phyloP scores from a whole-genome alignment of 2,888 invertebrate species.

The Pterostichus madidus region DNA sequence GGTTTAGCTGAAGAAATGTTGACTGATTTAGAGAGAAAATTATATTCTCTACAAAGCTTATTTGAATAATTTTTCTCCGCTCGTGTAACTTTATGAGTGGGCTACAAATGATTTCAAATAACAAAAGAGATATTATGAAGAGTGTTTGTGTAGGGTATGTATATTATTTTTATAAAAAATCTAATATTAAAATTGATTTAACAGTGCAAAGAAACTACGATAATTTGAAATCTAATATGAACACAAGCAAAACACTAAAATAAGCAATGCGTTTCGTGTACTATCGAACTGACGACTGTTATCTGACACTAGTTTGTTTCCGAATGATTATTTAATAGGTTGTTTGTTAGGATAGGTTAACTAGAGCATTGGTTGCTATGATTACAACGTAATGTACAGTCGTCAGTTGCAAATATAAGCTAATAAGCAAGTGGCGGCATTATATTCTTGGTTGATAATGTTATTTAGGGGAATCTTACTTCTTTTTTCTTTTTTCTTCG shows the following conservation, averaged over 20 bases:
- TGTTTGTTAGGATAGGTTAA: too few species aligned
- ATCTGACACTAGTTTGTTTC: not conserved
- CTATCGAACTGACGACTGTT: slow-evolving; percentile 64
- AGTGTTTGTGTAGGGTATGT: slow-evolving; percentile 6
- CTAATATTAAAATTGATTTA: slow-evolving; percentile 37
- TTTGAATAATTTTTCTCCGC: too few species aligned
- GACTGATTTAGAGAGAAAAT: too few species aligned
- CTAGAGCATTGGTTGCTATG: not conserved
- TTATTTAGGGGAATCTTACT: slow-evolving; percentile 87
- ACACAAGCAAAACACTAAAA: slow-evolving; percentile 64
- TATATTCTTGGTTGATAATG: slow-evolving; percentile 66
- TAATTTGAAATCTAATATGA: slow-evolving; percentile 50
- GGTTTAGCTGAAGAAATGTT: too few species aligned
- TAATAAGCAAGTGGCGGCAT: slow-evolving; percentile 75
- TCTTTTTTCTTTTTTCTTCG: slow-evolving; percentile 99
- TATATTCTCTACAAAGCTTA: too few species aligned
- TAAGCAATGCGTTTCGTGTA: slow-evolving; percentile 62
- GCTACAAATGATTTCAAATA: not conserved
- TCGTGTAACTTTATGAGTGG: too few species aligned
- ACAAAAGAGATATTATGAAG: slow-evolving; percentile 1
- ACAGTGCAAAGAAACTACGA: slow-evolving; percentile 48
- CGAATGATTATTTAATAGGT: not conserved
- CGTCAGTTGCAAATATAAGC: slow-evolving; percentile 70
- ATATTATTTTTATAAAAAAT: slow-evolving; percentile 17
- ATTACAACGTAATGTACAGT: slow-evolving; percentile 29